Conservation (phyloP, 2,113 vertebrate species). For the Hymenochirus boettgeri region DNA sequence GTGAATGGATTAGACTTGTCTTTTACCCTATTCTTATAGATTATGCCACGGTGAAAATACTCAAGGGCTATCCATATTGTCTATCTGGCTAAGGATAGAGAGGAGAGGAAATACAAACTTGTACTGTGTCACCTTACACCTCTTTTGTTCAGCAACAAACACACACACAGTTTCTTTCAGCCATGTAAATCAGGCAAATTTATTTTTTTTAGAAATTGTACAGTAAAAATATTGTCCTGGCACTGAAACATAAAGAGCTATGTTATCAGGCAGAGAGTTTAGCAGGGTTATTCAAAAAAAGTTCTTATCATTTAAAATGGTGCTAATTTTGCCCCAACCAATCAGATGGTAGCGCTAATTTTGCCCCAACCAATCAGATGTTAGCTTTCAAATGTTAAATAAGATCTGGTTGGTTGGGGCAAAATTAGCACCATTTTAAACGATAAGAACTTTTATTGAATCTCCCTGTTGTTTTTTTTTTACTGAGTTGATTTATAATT, state of each 20-base stretch:
- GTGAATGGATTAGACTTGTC: conserved; percentile 49
- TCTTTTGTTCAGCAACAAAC: conserved; percentile 32
- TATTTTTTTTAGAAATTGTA: conserved; percentile 20
- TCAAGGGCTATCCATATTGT: conserved; percentile 44
- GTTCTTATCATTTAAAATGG: too few species aligned
- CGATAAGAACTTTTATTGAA: too few species aligned
- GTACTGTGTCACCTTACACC: conserved; percentile 39
- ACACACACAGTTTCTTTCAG: conserved; percentile 33
- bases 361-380: too few species aligned
- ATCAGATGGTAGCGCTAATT: too few species aligned
- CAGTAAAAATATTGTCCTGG: conserved; percentile 10
- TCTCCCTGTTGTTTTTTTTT: too few species aligned
- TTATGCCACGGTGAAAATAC: conserved; percentile 25
- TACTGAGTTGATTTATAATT: background rate
- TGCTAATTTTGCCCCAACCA: too few species aligned
- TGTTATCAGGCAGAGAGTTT: background rate
- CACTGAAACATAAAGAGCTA: background rate
- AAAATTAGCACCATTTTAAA: too few species aligned
- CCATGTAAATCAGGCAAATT: conserved; percentile 10
- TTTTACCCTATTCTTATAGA: conserved; percentile 42
- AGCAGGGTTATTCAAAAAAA: too few species aligned
- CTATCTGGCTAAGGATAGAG: conserved; percentile 43
- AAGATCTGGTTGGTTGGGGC: too few species aligned
- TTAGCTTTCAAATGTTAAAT: too few species aligned
- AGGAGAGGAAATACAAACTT: conserved; percentile 37